Base-by-base conservation (phyloP, 2,797 vertebrate species). In the Rhabdomys pumilio region DNA sequence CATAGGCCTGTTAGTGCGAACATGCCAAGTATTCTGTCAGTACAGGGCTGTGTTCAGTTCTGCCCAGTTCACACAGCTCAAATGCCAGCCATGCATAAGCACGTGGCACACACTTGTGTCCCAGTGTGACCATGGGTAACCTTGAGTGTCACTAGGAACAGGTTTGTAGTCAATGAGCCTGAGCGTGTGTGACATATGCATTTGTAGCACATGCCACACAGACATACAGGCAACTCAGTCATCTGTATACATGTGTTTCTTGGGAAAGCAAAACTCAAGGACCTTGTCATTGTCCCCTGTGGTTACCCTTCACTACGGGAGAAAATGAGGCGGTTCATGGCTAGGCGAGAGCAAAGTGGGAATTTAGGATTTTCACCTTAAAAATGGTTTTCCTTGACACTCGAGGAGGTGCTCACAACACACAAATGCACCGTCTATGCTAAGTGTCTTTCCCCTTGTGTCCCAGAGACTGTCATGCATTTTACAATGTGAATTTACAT, bases 71-170 rank as follows among this genome's bases (percentile, higher is more conserved):
- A 38, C 65, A 44, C 12, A 4, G 1, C 4, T 29, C 24, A 6
- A 77, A 1, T 0, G 4, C 59, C n/a, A 83, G 73, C 41, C 34
- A 17, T 86, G 0, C 12, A 1, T 0, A 61, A 90, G 57, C 34
- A 53, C 20, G 0, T 0, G 17, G 63, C 29, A 47, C 26, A 34
- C 65, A 47, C 3, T 0, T 29, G 59, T 24, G 67, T 5, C 63
- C 50, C 14, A 26, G 26, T 2, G 0, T 0, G 17, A 41, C n/a
- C 0, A 0, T 2, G 0, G 31, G 31, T 1, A 14, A 38, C 67
- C n/a, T 1, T 3, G 57, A n/a, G 20, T 34, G 38, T 44, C 61
- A 29, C 24, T 3, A 1, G 0, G 1, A n/a, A 22, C 2, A 0
- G 44, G 76, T 59, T 20, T 15, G 6, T 2, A 29, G 34, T 47